Evolutionary conservation across 2,797 vertebrate genomes (phyloP).

Genomic region (Anableps anableps): DNA sequence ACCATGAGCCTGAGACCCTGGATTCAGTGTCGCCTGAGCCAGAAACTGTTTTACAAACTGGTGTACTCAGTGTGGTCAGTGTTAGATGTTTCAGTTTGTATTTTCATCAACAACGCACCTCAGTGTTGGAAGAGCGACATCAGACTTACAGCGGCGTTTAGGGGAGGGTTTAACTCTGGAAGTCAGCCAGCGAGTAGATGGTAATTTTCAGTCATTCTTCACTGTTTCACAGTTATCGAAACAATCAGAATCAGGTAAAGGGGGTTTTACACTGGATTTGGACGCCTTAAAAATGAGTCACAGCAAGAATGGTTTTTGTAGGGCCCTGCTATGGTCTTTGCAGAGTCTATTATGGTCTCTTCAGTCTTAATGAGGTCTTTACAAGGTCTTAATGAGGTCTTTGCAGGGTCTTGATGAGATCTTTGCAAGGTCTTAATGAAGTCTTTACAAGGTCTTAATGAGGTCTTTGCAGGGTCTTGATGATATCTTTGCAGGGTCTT

Average conservation of each 20-base stretch:
- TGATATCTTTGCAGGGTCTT: too few relatives aligned
- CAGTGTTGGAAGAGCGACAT: conserved; percentile 36
- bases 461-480: too few relatives aligned
- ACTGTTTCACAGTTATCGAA: not conserved
- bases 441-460: too few relatives aligned
- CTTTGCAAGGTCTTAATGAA: too few relatives aligned
- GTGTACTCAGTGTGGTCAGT: not conserved
- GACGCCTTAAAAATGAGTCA: not conserved
- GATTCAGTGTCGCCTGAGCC: conserved; percentile 26
- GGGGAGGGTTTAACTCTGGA: not conserved
- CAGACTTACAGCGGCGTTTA: conserved; percentile 8
- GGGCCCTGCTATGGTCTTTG: not conserved
- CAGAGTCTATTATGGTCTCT: too few relatives aligned
- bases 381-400: not conserved
- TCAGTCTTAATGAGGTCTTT: not conserved
- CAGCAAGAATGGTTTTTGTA: too few relatives aligned
- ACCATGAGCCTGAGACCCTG: conserved; percentile 29
- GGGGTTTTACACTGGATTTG: not conserved
- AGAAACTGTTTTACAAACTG: conserved; percentile 2
- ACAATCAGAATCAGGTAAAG: not conserved
- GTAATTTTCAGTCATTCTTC: not conserved
- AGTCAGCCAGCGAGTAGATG: not conserved
- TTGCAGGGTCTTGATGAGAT: too few relatives aligned
- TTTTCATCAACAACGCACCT: not conserved
- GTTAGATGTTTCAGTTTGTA: conserved; percentile 13